Base-by-base conservation (phyloP, 2,888 invertebrate species). In the Cyrtodaria siliqua region DNA sequence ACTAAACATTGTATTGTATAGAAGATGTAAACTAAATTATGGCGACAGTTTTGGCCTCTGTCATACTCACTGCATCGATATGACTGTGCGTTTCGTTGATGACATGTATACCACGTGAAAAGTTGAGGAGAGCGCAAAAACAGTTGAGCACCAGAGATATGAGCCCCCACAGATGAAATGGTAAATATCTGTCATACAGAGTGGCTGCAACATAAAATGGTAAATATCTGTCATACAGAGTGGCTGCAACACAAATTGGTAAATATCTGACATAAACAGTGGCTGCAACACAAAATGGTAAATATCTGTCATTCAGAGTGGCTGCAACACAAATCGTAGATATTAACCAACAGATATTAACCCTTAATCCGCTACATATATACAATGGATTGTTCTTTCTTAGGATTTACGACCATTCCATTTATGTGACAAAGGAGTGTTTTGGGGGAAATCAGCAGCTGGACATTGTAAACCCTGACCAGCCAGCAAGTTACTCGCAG, bases 91-190 rank as follows among this genome's bases (percentile, higher is more conserved):
- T 83, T 33, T 85, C 85, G 49, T 87, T 86, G 33, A 89, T 77
- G 3, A 88, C 75, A 42, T 82, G 70, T 23, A 88, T 70, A 18
- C 88, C 90, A 23, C 87, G 62, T 0, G 83, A 72, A 12, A 90
- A 76, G 69, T 90, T 88, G n/a, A 90, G 74, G 2, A 84, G 60
- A 14, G 83, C 84, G 78, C 88, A 89, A 59, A 89, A 82, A 33
- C 82, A 61, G 56, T 85, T 85, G 26, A 90, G 68, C 8, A 72
- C 61, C 9, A 88, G 73, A 18, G 86, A 78, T 29, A 89, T 26
- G 52, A 81, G 72, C 4, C 85, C 86, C 16, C 79, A 49, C 27
- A 87, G 68, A 47, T 72, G 80, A 16, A 86, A 56, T 2, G 88
- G 86, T 16, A 86, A 67, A 47, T 84, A 85, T 23, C 79, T 59